Percentiles rank a stretch among this genome's conserved stretches.
These are phyloP conservation scores for Oncorhynchus clarkii DNA, from an alignment of 2,113 vertebrate species.

Conservation along the genomic window DNA sequence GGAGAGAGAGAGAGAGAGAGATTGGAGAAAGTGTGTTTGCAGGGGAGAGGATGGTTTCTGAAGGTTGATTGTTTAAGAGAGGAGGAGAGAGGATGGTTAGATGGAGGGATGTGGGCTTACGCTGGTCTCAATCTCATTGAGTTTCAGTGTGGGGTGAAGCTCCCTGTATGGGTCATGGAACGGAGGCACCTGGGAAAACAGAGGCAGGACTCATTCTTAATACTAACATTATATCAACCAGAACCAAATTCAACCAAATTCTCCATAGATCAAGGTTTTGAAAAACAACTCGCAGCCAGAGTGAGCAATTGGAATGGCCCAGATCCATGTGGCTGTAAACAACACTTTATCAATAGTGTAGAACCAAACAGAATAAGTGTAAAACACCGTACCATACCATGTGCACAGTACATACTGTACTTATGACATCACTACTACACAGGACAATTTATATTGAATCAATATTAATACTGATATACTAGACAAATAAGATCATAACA, in stretches of 20 bases:
- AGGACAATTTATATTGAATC: no score
- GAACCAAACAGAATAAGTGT: neutral
- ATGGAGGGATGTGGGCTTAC: slow-evolving; percentile 76
- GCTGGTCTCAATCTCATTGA: slow-evolving; percentile 92
- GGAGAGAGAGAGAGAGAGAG: neutral
- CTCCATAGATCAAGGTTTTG: neutral
- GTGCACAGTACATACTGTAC: no score
- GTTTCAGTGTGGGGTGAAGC: slow-evolving; percentile 83
- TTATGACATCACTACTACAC: no score
- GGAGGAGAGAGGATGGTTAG: neutral
- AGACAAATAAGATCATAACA: neutral
- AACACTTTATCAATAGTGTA: neutral
- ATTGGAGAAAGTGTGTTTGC: neutral
- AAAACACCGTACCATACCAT: no score
- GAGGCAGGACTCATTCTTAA: slow-evolving; percentile 7
- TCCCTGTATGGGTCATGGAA: slow-evolving; percentile 88
- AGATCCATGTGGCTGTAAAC: neutral
- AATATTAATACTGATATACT: no score
- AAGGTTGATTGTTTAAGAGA: neutral
- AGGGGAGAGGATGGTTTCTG: neutral
- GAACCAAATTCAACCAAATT: neutral
- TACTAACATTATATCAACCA: neutral
- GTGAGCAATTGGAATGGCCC: no score
- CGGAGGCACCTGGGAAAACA: slow-evolving; percentile 80
- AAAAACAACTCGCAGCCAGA: neutral